Conservation (phyloP, 2,797 vertebrate species). For the Cossypha caffra region DNA sequence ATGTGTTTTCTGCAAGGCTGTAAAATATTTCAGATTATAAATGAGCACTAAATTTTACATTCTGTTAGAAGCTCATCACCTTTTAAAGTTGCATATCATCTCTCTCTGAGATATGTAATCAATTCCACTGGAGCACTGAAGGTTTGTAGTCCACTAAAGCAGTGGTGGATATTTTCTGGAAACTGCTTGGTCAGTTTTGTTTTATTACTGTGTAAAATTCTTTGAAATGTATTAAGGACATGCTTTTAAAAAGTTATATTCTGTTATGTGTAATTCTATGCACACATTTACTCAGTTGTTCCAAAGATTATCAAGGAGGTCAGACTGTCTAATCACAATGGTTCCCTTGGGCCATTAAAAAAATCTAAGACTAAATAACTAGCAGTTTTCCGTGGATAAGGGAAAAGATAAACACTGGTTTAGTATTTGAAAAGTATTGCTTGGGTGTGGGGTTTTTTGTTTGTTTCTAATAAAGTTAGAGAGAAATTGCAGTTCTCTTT, state of each 20-base stretch:
- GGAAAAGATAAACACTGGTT: slow-evolving; percentile 58
- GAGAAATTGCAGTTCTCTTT: slow-evolving; percentile 23
- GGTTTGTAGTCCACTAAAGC: rapidly evolving
- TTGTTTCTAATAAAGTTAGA: slow-evolving; percentile 50
- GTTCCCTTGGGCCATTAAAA: not conserved
- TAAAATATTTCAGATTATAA: not conserved
- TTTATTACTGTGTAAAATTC: not conserved
- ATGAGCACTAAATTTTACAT: not conserved
- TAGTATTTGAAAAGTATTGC: slow-evolving; percentile 37
- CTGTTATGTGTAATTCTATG: not conserved
- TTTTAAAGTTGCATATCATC: not conserved
- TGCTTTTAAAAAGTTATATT: not conserved
- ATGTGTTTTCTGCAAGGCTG: not conserved
- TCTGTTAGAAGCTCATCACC: not conserved
- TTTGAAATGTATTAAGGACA: not conserved
- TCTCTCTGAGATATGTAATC: not conserved
- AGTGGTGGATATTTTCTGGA: not conserved
- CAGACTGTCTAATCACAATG: not conserved
- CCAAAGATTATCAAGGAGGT: not conserved
- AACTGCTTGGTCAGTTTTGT: not conserved
- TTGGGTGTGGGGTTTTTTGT: not conserved
- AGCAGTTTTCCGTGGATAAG: slow-evolving; percentile 48
- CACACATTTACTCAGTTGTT: not conserved
- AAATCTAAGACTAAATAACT: slow-evolving; percentile 2
- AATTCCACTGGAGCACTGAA: not conserved